Conservation (phyloP, 1,140 invertebrate species). For the Drosophila oshimai region DNA sequence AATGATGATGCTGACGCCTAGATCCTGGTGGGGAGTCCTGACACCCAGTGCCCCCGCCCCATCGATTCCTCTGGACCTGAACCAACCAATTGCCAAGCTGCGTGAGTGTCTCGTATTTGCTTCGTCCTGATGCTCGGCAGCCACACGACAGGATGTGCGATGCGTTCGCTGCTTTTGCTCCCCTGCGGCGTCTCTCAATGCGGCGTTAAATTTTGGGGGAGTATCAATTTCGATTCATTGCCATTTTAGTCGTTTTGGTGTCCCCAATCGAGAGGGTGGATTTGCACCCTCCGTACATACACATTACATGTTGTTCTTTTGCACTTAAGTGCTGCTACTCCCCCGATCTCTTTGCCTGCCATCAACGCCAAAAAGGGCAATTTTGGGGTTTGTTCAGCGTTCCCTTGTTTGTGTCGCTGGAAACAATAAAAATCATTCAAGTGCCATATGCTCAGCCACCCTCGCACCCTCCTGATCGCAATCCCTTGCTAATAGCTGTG, state of each 20-base stretch:
- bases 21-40: conserved; percentile 51
- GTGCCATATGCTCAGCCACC: conserved; percentile 43
- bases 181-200: conserved; percentile 60
- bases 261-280: conserved; percentile 64
- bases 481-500: conserved; percentile 22
- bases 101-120: conserved; percentile 20
- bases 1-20: conserved; percentile 66
- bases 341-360: not conserved
- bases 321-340: conserved; percentile 61
- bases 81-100: conserved; percentile 47
- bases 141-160: conserved; percentile 48
- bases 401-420: conserved; percentile 25
- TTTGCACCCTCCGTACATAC: conserved; percentile 42
- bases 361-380: conserved; percentile 44
- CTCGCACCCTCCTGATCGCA: conserved; percentile 7
- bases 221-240: conserved; percentile 79
- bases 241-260: conserved; percentile 42
- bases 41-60: conserved; percentile 7
- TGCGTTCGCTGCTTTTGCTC: conserved; percentile 28
- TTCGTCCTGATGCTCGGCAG: conserved; percentile 38
- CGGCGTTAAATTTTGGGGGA: conserved; percentile 70
- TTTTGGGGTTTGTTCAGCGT: conserved; percentile 56
- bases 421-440: conserved; percentile 52
- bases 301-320: conserved; percentile 64
- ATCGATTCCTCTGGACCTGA: conserved; percentile 11